Evolutionary conservation across 2,888 invertebrate genomes (phyloP).

Genomic region (Tryphoninae sp.): DNA sequence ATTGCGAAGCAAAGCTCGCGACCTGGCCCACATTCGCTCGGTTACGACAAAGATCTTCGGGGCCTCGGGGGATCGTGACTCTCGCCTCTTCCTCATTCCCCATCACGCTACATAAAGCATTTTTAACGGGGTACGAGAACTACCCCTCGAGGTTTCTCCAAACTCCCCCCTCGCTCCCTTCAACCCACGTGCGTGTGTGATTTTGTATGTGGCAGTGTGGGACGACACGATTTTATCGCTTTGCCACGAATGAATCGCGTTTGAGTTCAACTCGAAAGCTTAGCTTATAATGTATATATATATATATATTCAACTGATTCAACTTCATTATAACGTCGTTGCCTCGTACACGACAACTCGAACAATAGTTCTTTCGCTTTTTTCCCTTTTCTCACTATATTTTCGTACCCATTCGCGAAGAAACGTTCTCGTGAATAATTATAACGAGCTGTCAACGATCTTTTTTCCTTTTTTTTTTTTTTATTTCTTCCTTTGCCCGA

Average conservation of each 20-base stretch:
- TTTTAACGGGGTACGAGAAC: constrained; percentile 56
- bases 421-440: no score
- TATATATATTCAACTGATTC: constrained; percentile 40
- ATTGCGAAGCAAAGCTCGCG: constrained; percentile 44
- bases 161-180: no score
- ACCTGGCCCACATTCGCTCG: constrained; percentile 56
- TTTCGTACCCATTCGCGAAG: not conserved
- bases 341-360: constrained; percentile 31
- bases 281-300: constrained; percentile 45
- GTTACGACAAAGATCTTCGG: constrained; percentile 56
- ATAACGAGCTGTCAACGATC: no score
- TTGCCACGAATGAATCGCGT: constrained; percentile 56
- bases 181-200: no score
- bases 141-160: constrained; percentile 53
- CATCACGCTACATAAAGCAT: constrained; percentile 52
- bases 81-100: constrained; percentile 46
- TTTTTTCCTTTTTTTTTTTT: constrained; percentile 11
- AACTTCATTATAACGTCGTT: constrained; percentile 46
- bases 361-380: constrained; percentile 40
- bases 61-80: constrained; percentile 48
- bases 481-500: no score
- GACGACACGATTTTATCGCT: constrained; percentile 61
- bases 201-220: not conserved
- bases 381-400: not conserved
- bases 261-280: constrained; percentile 47